Conservation (phyloP, 2,888 invertebrate genomes). For the Lypha dubia region DNA sequence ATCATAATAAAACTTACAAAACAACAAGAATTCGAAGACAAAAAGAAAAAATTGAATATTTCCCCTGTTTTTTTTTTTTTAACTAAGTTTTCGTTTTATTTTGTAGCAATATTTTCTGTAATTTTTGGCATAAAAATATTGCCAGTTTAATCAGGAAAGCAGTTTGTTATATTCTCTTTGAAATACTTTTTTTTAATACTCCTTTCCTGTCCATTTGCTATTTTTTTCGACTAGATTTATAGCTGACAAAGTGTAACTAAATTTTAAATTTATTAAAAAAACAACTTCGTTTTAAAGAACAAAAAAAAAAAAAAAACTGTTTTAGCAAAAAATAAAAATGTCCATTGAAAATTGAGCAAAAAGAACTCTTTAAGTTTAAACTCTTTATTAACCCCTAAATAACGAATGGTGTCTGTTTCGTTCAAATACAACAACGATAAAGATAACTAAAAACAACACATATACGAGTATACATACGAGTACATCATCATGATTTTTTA, state of each 20-base stretch:
- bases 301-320: neutral
- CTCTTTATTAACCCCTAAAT: constrained; percentile 64
- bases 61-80: no score
- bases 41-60: no score
- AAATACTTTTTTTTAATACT: neutral
- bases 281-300: constrained; percentile 14
- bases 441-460: constrained; percentile 36
- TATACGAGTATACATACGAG: no score
- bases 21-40: no score
- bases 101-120: no score
- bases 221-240: constrained; percentile 17
- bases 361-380: constrained; percentile 51
- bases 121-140: no score
- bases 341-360: constrained; percentile 15
- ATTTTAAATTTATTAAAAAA: constrained; percentile 21
- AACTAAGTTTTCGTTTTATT: no score
- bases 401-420: constrained; percentile 52
- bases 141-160: no score
- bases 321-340: neutral
- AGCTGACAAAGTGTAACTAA: constrained; percentile 42
- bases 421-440: neutral
- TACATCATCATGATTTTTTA: constrained; percentile 68
- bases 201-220: no score
- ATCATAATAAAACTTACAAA: no score
- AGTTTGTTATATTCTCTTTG: no score